Base-by-base conservation (phyloP, 2,797 vertebrate genomes). In the Triplophysa bombifrons region DNA sequence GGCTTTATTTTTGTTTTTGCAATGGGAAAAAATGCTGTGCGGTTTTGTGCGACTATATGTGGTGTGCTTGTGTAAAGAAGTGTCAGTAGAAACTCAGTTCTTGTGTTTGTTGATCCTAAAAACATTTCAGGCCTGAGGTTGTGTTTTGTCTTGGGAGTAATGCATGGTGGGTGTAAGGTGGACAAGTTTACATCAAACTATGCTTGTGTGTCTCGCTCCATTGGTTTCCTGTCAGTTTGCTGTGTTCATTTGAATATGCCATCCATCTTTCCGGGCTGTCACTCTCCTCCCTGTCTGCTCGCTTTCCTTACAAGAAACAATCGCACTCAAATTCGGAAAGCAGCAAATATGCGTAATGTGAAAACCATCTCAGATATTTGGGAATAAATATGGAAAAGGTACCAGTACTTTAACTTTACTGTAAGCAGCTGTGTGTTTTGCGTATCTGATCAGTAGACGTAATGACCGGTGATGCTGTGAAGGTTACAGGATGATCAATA, bases 181-280 rank as follows among this genome's bases (percentile, higher is more conserved):
- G 48, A 56, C 38, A 30, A 13, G 69, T 44, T 44, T 61, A 67
- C 58, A 78, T 74, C 51, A 61, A 25, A 64, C 61, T 38, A 7
- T 38, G 34, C 34, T 38, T 34, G 53, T 41, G 48, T 34, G 61
- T 70, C 38, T 38, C 51, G 27, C 79, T 78, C 65, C 67, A 72
- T 77, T 70, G 34, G 79, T 55, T 80, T 80, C n/a, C 81, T 83
- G 73, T 83, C 81, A 79, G 63, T 80, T 71, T 53, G 51, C 51
- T 48, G 20, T 71, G 56, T 73, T 79, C 51, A 64, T 82, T 50
- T 67, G 58, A 73, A 78, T 71, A 75, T 20, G 63, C 14, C 55
- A 69, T 83, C 55, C 48, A 66, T 69, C 76, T 72, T 70, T 68
- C 30, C 27, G n/a, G 22, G 14, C 11, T 53, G 19, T 22, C 46